Base-by-base conservation (phyloP, 1,140 invertebrate species). In the Frieseomelitta varia region DNA sequence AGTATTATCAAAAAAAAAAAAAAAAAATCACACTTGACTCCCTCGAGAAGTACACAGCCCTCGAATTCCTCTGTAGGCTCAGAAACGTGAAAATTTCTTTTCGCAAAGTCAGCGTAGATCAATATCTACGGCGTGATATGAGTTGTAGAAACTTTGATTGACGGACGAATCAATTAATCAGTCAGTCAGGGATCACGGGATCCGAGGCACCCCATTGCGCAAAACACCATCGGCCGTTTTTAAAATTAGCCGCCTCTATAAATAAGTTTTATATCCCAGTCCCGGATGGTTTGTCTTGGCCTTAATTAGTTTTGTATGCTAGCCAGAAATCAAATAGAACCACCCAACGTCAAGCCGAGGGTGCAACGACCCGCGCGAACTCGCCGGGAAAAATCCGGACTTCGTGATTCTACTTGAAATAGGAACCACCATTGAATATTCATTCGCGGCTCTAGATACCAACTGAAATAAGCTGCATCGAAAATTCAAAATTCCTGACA, bases 321-420 rank as follows among this genome's bases (percentile, higher is more conserved):
- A 68, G 87, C 80, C 73, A 89, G 78, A 86, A 84, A 88, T 85
- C 76, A 88, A 88, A 88, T 82, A 84, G 65, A 65, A 61, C 34
- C 71, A 85, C 55, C 79, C 63, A 58, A 65, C 63, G 71, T 34
- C 47, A 34, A 30, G 34, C 58, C 61, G 53, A 24, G 75, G 55
- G 87, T 82, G 89, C 84, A 92, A 88, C 81, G 78, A 79, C 72
- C 86, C 51, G 87, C 51, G 63, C 51, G 47, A 84, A 77, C 55
- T 65, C 78, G 55, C 51, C 24, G 34, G 34, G 6, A 74, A 84
- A 84, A 80, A 65, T 65, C 34, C 51, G 51, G 0, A 47, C 61
- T 58, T 47, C n/a, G 73, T 27, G 47, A 56, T 71, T 19, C n/a
- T 12, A 27, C 67, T 53, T 15, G 55, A 78, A 78, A 83, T 83